These are phyloP conservation scores for Calyptomena viridis DNA, from an alignment of 2,113 vertebrate species.

Conservation along the genomic window DNA sequence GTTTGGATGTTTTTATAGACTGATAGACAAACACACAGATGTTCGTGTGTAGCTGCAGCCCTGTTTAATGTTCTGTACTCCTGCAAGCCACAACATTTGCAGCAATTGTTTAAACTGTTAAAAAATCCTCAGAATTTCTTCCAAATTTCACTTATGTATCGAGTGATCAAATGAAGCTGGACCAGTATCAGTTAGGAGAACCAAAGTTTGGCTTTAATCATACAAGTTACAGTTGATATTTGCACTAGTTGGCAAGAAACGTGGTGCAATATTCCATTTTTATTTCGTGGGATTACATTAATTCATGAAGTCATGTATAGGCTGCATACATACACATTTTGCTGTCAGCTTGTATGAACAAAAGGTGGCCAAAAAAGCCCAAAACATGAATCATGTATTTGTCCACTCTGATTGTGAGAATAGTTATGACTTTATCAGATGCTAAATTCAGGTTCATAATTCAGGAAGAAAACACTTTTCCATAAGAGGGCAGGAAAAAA, in stretches of 20 bases:
- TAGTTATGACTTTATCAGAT: neutral
- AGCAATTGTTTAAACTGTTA: neutral
- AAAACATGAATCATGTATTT: neutral
- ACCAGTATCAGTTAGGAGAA: neutral
- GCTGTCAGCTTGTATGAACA: neutral
- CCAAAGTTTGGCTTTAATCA: neutral
- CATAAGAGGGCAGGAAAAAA: neutral
- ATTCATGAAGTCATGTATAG: neutral
- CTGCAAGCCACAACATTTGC: neutral
- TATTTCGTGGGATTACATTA: neutral
- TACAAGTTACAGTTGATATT: neutral
- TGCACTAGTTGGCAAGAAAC: neutral
- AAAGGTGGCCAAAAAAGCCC: neutral
- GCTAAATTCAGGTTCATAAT: neutral
- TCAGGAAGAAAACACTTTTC: neutral
- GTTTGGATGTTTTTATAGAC: neutral
- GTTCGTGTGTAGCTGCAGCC: neutral
- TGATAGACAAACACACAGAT: neutral
- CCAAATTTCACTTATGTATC: neutral
- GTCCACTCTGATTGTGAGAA: neutral
- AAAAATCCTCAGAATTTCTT: neutral
- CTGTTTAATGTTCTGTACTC: neutral
- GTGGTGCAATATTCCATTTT: neutral
- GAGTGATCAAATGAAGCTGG: neutral
- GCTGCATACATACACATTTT: neutral